Percentiles rank a stretch among this genome's conserved stretches.
These are phyloP conservation scores for Schizopygopsis pylzovi DNA, from an alignment of 2,797 vertebrate species.

Conservation along the genomic window DNA sequence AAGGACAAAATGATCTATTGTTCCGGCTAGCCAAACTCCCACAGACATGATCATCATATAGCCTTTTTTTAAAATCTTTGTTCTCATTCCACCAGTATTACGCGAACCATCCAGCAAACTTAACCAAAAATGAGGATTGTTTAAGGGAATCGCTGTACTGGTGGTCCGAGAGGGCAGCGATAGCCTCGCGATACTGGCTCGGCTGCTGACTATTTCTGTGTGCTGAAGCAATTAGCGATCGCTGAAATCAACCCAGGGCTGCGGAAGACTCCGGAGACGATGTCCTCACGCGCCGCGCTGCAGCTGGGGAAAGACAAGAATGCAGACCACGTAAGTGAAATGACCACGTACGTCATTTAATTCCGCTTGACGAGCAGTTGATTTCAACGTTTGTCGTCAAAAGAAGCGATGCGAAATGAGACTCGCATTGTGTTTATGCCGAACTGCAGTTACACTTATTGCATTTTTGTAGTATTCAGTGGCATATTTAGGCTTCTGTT, in stretches of 20 bases:
- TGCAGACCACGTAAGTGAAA: conserved; percentile 85
- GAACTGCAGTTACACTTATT: background rate
- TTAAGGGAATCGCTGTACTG: conserved; percentile 60
- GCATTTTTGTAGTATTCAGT: background rate
- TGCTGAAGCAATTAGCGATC: conserved; percentile 21
- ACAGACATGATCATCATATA: conserved; percentile 41
- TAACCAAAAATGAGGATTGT: conserved; percentile 71
- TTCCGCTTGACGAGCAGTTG: background rate
- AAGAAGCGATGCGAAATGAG: background rate
- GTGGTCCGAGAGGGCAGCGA: conserved; percentile 47
- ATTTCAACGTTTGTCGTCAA: background rate
- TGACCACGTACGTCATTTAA: conserved; percentile 8
- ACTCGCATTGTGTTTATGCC: background rate
- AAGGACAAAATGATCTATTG: conserved; percentile 30
- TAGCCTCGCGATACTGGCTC: conserved; percentile 48
- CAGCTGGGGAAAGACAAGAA: conserved; percentile 86
- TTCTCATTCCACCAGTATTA: background rate
- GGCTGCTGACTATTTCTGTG: conserved; percentile 53
- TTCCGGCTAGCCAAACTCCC: conserved; percentile 25
- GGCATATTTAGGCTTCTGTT: too few relatives aligned
- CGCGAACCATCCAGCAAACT: conserved; percentile 59
- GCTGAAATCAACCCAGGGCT: conserved; percentile 24
- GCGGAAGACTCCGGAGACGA: conserved; percentile 73
- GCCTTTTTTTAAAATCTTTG: background rate
- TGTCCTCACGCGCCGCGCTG: conserved; percentile 88